These are phyloP conservation scores for Cottus gobio DNA, from an alignment of 2,113 vertebrate genomes.

Conservation along the genomic window DNA sequence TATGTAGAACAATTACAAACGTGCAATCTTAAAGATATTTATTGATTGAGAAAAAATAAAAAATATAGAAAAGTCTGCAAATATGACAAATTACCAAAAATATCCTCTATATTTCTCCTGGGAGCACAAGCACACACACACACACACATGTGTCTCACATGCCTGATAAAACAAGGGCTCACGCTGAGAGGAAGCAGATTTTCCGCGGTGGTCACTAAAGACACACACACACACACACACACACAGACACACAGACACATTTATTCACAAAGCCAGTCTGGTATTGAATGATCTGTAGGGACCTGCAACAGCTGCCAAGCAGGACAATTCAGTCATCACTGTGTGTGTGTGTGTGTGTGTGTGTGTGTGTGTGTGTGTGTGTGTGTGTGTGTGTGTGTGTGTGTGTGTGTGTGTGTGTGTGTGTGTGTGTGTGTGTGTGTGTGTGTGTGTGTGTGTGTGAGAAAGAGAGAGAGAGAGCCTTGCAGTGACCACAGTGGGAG, in stretches of 20 bases:
- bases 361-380: slow-evolving; percentile 49
- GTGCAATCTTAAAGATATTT: too few species aligned
- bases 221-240: slow-evolving; percentile 22
- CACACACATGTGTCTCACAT: slow-evolving; percentile 34
- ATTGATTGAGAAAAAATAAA: too few species aligned
- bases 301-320: slow-evolving; percentile 76
- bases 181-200: too few species aligned
- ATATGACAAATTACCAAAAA: slow-evolving; percentile 1
- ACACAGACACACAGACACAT: slow-evolving; percentile 24
- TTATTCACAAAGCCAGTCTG: slow-evolving; percentile 53
- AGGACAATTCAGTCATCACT: slow-evolving; percentile 71
- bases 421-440: slow-evolving; percentile 19
- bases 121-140: slow-evolving; percentile 4
- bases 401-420: slow-evolving; percentile 27
- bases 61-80: background rate
- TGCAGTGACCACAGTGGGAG: slow-evolving; percentile 70
- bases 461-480: slow-evolving; percentile 17
- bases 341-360: slow-evolving; percentile 40
- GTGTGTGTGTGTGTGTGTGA: slow-evolving; percentile 19
- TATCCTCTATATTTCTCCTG: slow-evolving; percentile 6
- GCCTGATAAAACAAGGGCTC: slow-evolving; percentile 45
- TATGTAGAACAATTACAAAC: background rate
- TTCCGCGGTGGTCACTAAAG: slow-evolving; percentile 53
- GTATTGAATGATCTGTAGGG: slow-evolving; percentile 72
- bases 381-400: slow-evolving; percentile 19